phyloP scores from a whole-genome alignment of 2,888 invertebrate genomes.

The Scaptomyza caliginosa region DNA sequence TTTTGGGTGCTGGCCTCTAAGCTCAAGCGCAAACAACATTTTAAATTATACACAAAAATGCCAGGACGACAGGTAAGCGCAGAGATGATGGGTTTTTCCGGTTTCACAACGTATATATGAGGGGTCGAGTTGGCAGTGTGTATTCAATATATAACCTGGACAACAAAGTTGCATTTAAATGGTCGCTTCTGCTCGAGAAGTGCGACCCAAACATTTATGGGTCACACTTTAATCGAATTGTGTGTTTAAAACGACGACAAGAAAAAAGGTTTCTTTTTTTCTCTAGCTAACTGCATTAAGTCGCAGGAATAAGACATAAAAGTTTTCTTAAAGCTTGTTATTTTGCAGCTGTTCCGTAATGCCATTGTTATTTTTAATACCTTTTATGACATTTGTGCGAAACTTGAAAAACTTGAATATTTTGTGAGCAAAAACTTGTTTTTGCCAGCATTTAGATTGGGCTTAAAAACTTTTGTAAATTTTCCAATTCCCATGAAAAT shows the following conservation, averaged over 20 bases:
- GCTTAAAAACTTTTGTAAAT: constrained; percentile 30
- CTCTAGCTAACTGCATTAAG: not conserved
- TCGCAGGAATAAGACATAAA: not conserved
- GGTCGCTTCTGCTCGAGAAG: not conserved
- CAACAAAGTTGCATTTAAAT: not conserved
- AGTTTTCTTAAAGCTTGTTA: not conserved
- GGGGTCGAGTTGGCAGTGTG: too few species aligned
- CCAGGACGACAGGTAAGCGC: constrained; percentile 52
- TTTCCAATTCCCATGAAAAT: constrained; percentile 3
- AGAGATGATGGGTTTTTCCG: constrained; percentile 3
- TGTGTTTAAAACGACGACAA: too few species aligned
- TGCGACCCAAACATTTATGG: not conserved
- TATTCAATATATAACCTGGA: not conserved
- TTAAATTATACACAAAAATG: constrained; percentile 62
- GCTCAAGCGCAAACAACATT: constrained; percentile 69
- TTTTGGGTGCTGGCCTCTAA: constrained; percentile 48
- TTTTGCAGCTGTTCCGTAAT: constrained; percentile 5
- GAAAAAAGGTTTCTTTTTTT: too few species aligned
- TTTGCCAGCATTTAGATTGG: constrained; percentile 1
- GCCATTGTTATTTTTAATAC: not conserved
- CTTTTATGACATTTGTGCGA: not conserved
- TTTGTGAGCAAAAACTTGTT: constrained; percentile 19
- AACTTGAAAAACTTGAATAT: not conserved
- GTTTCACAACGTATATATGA: too few species aligned
- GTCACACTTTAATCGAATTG: not conserved